A percentile compares a stretch with the other conserved stretches of the same genome.
phyloP scores from a whole-genome alignment of 2,888 invertebrate genomes.

The Helicoverpa assulta region DNA sequence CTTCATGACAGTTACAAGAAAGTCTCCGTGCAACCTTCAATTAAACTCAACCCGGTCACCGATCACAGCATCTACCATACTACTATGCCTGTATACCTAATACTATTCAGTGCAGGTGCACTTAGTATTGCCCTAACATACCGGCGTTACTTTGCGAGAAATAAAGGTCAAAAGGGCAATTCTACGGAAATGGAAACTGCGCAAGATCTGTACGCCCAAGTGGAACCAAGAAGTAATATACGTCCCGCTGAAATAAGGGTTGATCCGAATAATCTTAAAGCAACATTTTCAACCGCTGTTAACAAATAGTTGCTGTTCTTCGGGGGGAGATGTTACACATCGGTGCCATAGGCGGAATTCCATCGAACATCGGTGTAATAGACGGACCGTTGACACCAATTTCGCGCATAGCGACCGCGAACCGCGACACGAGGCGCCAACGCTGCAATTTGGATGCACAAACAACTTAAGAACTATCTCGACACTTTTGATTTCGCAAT shows the following conservation, averaged over 20 bases:
- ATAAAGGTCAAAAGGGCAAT: neutral
- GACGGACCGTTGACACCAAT: too few species aligned
- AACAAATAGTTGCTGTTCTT: constrained; percentile 6
- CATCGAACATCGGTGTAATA: too few species aligned
- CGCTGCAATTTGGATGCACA: too few species aligned
- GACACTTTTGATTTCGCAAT: too few species aligned
- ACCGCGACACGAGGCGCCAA: too few species aligned
- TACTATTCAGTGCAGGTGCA: neutral
- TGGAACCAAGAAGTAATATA: neutral
- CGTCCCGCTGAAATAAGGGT: neutral
- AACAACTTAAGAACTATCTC: too few species aligned
- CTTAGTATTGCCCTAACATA: neutral
- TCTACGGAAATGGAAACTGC: neutral
- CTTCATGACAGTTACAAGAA: neutral
- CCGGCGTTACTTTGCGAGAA: neutral
- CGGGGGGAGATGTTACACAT: neutral
- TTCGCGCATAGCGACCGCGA: too few species aligned
- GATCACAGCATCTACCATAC: too few species aligned
- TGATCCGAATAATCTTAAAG: neutral
- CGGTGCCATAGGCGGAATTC: too few species aligned
- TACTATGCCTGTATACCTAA: too few species aligned
- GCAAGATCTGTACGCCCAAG: neutral
- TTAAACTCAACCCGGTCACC: neutral
- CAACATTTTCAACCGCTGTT: neutral
- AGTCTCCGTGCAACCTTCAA: neutral